Evolutionary conservation across 2,888 invertebrate genomes (phyloP), one percentile per base, ranked within the genome.

Genomic region (Metopia argyrocephala): DNA sequence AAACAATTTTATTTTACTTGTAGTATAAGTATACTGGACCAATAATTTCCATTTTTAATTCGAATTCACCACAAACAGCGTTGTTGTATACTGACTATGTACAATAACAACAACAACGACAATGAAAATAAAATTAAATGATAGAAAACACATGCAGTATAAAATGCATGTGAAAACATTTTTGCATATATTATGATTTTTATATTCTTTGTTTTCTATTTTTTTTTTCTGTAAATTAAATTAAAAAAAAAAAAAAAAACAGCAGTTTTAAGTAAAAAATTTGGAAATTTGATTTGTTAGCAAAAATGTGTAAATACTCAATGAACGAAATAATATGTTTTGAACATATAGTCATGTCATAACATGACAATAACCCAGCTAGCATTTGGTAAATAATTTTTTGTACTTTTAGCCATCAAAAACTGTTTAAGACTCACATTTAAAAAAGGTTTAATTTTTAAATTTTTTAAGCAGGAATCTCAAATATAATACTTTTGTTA

Each of bases 281-380:
- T 20, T 57, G n/a, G 21, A 78, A 78, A 78, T 78, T 78, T 78
- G 71, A 78, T 78, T 78, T 71, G 78, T 71, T 78, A 31, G 71
- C 71, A 78, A 61, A 78, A 71, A 57, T 78, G 59, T 78, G 59
- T 71, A 66, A 78, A 78, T 71, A 78, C 66, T 78, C 78, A 78
- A 66, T 78, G 78, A 78, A 78, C 66, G 73, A 78, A 66, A 73
- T 78, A 73, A 78, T 78, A 78, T 71, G 56, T 66, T 78, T 46
- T 48, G 48, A 31, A n/a, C 12, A 56, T 18, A 56, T 45, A 31
- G 4, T 12, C 12, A 12, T n/a, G n/a, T n/a, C n/a, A n/a, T n/a
- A n/a, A n/a, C n/a, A n/a, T n/a, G n/a, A n/a, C n/a, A n/a, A n/a
- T n/a, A n/a, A n/a, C n/a, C n/a, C n/a, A n/a, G n/a, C n/a, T n/a